A percentile compares a stretch with the other conserved stretches of the same genome.
phyloP scores from a whole-genome alignment of 2,797 vertebrate species.

The Cynopterus sphinx region DNA sequence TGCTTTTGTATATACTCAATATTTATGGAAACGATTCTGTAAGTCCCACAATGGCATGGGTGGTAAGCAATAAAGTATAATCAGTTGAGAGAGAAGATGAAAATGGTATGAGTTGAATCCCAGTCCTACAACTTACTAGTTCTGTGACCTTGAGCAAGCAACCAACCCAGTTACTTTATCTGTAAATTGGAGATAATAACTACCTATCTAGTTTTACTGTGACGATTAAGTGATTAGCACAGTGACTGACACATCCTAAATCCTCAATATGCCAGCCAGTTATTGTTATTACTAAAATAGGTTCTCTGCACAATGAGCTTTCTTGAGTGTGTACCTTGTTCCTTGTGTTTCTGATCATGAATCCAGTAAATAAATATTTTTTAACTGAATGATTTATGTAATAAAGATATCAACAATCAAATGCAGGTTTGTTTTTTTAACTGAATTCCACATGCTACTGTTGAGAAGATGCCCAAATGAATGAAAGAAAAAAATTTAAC shows the following conservation, averaged over 20 bases:
- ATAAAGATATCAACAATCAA: not conserved
- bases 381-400: not conserved
- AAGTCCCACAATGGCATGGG: not conserved
- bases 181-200: constrained; percentile 39
- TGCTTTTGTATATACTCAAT: not conserved
- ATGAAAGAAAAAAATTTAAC: not conserved
- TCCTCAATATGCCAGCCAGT: not conserved
- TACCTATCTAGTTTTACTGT: not conserved
- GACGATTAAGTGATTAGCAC: constrained; percentile 61
- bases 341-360: not conserved
- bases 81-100: not conserved
- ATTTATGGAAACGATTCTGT: not conserved
- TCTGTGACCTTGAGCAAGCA: constrained; percentile 52
- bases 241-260: constrained; percentile 40
- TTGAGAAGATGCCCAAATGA: not conserved
- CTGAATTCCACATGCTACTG: not conserved
- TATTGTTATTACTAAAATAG: not conserved
- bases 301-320: not conserved
- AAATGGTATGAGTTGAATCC: not conserved
- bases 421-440: not conserved
- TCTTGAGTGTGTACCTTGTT: not conserved
- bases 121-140: not conserved
- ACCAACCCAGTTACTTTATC: constrained; percentile 56
- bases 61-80: not conserved
- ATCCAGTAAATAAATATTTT: not conserved